Evolutionary conservation across 2,113 vertebrate species (phyloP).

Genomic region (Centropristis striata): DNA sequence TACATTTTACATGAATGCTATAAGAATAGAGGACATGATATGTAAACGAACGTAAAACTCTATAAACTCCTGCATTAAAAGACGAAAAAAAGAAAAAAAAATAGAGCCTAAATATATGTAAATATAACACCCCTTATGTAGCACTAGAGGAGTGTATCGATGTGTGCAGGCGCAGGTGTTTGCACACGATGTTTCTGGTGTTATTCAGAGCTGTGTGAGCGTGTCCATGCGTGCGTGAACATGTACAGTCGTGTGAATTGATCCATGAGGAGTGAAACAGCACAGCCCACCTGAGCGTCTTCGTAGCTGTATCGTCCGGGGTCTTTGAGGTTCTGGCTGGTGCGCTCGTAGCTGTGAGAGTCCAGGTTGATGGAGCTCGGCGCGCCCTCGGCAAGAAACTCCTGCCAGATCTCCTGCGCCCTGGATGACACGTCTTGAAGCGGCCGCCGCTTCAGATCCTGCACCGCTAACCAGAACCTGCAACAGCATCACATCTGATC

Average conservation of each 20-base stretch:
- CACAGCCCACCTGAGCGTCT: conserved; percentile 91
- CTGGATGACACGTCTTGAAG: conserved; percentile 91
- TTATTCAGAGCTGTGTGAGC: conserved; percentile 1
- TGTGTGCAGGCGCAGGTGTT: background rate
- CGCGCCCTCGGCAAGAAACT: conserved; percentile 95
- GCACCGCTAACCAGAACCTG: conserved; percentile 97
- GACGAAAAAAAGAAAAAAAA: too few species aligned
- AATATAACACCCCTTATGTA: too few species aligned
- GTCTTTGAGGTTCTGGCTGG: conserved; percentile 96
- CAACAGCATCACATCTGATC: conserved; percentile 11
- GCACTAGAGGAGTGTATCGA: too few species aligned
- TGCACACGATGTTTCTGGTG: background rate
- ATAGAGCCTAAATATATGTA: too few species aligned
- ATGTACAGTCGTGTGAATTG: background rate
- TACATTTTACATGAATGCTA: too few species aligned
- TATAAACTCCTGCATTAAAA: too few species aligned
- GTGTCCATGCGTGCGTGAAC: background rate
- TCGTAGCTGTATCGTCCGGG: conserved; percentile 96
- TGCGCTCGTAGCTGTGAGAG: conserved; percentile 96
- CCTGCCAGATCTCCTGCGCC: conserved; percentile 96
- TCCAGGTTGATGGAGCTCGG: conserved; percentile 97
- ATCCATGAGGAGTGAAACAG: background rate
- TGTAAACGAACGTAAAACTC: too few species aligned
- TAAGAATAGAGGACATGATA: too few species aligned
- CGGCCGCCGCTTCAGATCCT: conserved; percentile 94